These are phyloP conservation scores for Taphrorychus bicolor DNA, from an alignment of 2,888 invertebrate species.

Conservation along the genomic window DNA sequence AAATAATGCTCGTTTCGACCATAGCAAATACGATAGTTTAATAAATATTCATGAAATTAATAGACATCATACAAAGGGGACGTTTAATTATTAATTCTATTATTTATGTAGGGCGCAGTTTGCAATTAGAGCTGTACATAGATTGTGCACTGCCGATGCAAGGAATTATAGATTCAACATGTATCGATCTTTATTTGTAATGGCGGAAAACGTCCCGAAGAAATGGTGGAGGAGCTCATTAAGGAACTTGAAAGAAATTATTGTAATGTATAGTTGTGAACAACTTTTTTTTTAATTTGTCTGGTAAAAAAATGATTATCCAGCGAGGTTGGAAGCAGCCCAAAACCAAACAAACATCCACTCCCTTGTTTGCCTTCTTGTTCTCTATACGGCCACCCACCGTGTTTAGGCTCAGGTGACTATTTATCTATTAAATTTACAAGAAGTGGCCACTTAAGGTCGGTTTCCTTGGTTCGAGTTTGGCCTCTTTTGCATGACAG, in stretches of 20 bases:
- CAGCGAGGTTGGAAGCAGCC: too few species aligned
- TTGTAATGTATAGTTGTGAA: too few species aligned
- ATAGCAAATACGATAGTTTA: slow-evolving; percentile 39
- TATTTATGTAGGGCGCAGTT: slow-evolving; percentile 41
- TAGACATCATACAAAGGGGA: slow-evolving; percentile 43
- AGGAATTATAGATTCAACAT: too few species aligned
- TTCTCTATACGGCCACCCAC: not conserved
- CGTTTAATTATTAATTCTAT: slow-evolving; percentile 44
- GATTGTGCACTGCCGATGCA: slow-evolving; percentile 33
- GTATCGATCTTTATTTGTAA: too few species aligned
- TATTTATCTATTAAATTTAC: not conserved
- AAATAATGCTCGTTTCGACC: slow-evolving; percentile 26
- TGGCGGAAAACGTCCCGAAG: too few species aligned
- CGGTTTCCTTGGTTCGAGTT: not conserved
- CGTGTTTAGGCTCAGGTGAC: not conserved
- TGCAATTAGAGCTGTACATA: slow-evolving; percentile 39
- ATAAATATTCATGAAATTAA: slow-evolving; percentile 44
- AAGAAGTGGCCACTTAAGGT: not conserved
- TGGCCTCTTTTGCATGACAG: not conserved
- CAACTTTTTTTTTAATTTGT: too few species aligned
- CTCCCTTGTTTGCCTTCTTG: not conserved
- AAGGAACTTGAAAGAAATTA: too few species aligned
- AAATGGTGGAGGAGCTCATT: too few species aligned
- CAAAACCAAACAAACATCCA: not conserved
- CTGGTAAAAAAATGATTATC: too few species aligned